phyloP scores from a whole-genome alignment of 2,888 invertebrate genomes.

The Operophtera brumata region DNA sequence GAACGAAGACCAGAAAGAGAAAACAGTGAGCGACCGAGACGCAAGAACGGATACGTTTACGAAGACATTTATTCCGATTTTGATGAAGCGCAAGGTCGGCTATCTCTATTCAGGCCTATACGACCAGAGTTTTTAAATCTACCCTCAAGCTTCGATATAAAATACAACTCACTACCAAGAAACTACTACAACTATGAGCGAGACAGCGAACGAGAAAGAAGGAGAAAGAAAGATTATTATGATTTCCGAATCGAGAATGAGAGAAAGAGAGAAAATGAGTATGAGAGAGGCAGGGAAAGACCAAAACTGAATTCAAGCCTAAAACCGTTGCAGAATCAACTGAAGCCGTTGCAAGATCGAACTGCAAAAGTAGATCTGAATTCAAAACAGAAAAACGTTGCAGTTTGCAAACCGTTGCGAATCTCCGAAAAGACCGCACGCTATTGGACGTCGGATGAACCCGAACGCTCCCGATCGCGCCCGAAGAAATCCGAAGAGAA shows the following conservation, averaged over 20 bases:
- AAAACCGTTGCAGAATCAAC: slow-evolving; percentile 2
- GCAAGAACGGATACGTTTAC: slow-evolving; percentile 73
- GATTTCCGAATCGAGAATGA: slow-evolving; percentile 71
- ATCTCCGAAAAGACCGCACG: slow-evolving; percentile 64
- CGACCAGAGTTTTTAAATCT: slow-evolving; percentile 74
- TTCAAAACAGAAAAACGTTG: slow-evolving; percentile 59
- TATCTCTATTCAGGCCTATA: slow-evolving; percentile 74
- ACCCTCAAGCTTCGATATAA: slow-evolving; percentile 63
- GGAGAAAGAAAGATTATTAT: slow-evolving; percentile 69
- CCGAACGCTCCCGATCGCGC: slow-evolving; percentile 50
- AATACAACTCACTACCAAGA: slow-evolving; percentile 72
- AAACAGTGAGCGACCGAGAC: slow-evolving; percentile 50
- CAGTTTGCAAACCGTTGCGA: slow-evolving; percentile 70
- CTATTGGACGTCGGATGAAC: slow-evolving; percentile 70
- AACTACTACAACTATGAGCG: slow-evolving; percentile 64
- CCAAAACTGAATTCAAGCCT: slow-evolving; percentile 19
- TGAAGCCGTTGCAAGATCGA: slow-evolving; percentile 34
- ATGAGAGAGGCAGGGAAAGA: slow-evolving; percentile 19
- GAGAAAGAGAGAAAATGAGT: slow-evolving; percentile 41
- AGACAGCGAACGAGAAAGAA: slow-evolving; percentile 45
- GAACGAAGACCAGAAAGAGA: slow-evolving; percentile 42
- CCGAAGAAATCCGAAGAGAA: slow-evolving; percentile 67
- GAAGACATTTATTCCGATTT: slow-evolving; percentile 78
- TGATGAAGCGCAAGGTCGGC: slow-evolving; percentile 71
- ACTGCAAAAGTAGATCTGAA: slow-evolving; percentile 31